A percentile compares a stretch with the other conserved stretches of the same genome.
Evolutionary conservation across 2,113 vertebrate species (phyloP).

Genomic region (Shinisaurus crocodilurus): DNA sequence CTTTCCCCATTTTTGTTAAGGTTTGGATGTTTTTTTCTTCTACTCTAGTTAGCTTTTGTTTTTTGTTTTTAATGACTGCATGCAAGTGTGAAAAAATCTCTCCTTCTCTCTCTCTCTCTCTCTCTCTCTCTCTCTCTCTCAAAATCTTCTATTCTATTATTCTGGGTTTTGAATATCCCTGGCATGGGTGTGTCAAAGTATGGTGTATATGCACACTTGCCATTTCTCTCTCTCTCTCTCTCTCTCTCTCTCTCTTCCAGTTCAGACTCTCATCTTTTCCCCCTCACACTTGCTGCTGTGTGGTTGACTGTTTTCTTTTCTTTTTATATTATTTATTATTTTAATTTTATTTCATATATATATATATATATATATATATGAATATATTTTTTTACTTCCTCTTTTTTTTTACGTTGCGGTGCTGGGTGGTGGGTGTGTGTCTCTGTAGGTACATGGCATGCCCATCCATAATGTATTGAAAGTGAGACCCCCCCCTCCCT

Average conservation of each 20-base stretch:
- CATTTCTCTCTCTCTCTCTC: conserved; percentile 50
- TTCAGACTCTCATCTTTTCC: conserved; percentile 45
- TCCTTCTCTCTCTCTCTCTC: conserved; percentile 26
- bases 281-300: conserved; percentile 54
- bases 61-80: conserved; percentile 77
- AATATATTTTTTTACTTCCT: conserved; percentile 38
- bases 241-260: conserved; percentile 40
- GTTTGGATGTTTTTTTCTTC: background rate
- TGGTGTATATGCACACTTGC: conserved; percentile 73
- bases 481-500: conserved; percentile 57
- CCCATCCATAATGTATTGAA: conserved; percentile 80
- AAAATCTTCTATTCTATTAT: conserved; percentile 36
- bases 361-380: background rate
- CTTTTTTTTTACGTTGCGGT: conserved; percentile 52
- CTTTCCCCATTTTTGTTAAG: conserved; percentile 56
- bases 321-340: conserved; percentile 33
- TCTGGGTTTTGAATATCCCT: conserved; percentile 58
- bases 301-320: conserved; percentile 36
- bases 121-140: conserved; percentile 18
- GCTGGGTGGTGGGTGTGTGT: conserved; percentile 61
- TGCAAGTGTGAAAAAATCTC: conserved; percentile 77
- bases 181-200: conserved; percentile 72
- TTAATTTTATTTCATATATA: conserved; percentile 33
- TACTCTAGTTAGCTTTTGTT: conserved; percentile 38
- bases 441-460: conserved; percentile 82